Evolutionary conservation across 2,113 vertebrate genomes (phyloP).

Genomic region (Hippocampus guttulatus): DNA sequence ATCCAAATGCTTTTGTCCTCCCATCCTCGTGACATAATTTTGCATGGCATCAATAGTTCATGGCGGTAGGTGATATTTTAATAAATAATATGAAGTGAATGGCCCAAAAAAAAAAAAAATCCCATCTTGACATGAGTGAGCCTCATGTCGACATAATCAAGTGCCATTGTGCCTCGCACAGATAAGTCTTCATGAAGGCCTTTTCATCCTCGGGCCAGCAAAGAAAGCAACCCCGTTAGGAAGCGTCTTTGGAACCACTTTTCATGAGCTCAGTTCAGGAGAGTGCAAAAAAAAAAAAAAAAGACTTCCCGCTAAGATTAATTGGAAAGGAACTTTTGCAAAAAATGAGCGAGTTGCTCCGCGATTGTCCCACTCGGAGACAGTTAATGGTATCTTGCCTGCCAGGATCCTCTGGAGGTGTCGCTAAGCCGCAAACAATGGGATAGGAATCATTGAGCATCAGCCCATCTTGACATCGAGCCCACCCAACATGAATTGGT

Average conservation of each 20-base stretch:
- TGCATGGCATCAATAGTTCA: too few species aligned
- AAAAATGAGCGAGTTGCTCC: constrained; percentile 51
- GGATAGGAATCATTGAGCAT: constrained; percentile 57
- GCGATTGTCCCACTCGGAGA: constrained; percentile 55
- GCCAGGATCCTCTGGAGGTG: constrained; percentile 54
- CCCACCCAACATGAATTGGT: constrained; percentile 59
- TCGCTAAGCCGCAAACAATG: constrained; percentile 67
- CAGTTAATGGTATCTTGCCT: constrained; percentile 66
- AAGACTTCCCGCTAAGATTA: constrained; percentile 63
- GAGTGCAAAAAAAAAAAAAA: constrained; percentile 46
- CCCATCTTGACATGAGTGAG: background rate
- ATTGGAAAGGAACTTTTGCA: constrained; percentile 65
- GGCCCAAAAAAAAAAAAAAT: background rate
- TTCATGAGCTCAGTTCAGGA: background rate
- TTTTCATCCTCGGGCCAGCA: constrained; percentile 14
- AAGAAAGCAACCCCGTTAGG: constrained; percentile 45
- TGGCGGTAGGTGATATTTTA: background rate
- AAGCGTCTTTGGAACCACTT: constrained; percentile 26
- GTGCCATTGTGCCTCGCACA: background rate
- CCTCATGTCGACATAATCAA: background rate
- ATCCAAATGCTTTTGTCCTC: background rate
- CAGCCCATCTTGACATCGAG: constrained; percentile 45
- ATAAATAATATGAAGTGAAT: background rate
- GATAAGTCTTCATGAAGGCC: background rate
- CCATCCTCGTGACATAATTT: background rate